A percentile compares a stretch with the other conserved stretches of the same genome.
Conservation (phyloP, 2,888 invertebrate genomes). For the Tipula vernalis region DNA sequence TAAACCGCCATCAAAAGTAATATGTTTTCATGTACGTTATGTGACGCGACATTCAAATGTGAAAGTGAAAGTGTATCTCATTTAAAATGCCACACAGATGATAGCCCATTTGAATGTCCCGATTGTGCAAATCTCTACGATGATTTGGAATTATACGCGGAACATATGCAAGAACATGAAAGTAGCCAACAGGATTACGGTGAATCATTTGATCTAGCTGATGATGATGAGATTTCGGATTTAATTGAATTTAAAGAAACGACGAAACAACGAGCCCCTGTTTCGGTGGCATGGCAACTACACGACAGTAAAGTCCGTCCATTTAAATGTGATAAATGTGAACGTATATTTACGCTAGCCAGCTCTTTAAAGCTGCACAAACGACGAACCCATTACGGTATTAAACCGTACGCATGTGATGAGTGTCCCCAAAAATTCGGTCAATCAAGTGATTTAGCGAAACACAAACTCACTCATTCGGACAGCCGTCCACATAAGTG, state of each 20-base stretch:
- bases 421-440: conserved; percentile 8
- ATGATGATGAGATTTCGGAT: background rate
- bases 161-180: conserved; percentile 11
- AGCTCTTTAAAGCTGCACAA: conserved; percentile 13
- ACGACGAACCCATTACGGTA: conserved; percentile 11
- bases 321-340: conserved; percentile 12
- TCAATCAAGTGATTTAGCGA: conserved; percentile 13
- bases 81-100: conserved; percentile 11
- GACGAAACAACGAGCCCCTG: background rate
- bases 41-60: background rate
- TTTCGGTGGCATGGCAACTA: conserved; percentile 13
- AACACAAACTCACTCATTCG: conserved; percentile 13
- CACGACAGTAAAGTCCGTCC: conserved; percentile 12
- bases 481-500: conserved; percentile 10
- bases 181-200: background rate
- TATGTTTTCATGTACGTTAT: background rate
- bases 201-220: background rate
- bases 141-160: background rate
- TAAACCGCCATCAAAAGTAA: background rate
- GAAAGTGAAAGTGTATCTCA: conserved; percentile 11
- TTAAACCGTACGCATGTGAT: conserved; percentile 13
- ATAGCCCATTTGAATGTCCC: conserved; percentile 15
- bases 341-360: conserved; percentile 13
- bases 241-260: background rate
- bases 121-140: conserved; percentile 15